Conservation (phyloP, 2,797 vertebrate species). For the Rhincodon typus region DNA sequence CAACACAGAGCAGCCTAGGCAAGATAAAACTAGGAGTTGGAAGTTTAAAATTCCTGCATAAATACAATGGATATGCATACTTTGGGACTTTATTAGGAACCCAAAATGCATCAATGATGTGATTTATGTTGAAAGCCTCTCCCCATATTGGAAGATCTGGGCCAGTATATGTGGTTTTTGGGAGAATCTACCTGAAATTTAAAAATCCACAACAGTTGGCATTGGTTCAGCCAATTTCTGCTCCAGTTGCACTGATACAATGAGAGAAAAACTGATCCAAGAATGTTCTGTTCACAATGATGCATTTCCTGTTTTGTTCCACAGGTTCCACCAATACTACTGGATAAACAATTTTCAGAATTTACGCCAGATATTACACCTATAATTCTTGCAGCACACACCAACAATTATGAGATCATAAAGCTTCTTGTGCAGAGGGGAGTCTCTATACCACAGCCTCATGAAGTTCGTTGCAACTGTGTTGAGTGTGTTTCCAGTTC, state of each 20-base stretch:
- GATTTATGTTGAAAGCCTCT: too few species aligned
- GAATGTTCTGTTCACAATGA: background rate
- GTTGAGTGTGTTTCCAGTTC: constrained; percentile 81
- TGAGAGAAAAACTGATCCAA: background rate
- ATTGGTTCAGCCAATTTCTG: background rate
- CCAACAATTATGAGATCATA: constrained; percentile 95
- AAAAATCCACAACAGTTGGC: background rate
- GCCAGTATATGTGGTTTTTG: background rate
- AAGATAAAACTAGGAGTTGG: too few species aligned
- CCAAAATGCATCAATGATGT: too few species aligned
- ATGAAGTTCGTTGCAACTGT: constrained; percentile 89
- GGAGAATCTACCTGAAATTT: background rate
- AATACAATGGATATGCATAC: too few species aligned
- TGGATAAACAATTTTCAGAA: constrained; percentile 91
- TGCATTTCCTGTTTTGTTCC: constrained; percentile 38
- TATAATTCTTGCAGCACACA: constrained; percentile 93
- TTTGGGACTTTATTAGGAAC: too few species aligned
- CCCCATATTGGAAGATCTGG: too few species aligned
- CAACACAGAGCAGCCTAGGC: too few species aligned
- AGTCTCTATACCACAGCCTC: constrained; percentile 84
- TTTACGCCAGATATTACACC: constrained; percentile 96
- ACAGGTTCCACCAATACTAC: constrained; percentile 82
- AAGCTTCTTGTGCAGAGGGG: constrained; percentile 90
- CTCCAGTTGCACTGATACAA: background rate
- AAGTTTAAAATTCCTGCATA: too few species aligned